Conservation (phyloP, 2,113 vertebrate genomes). For the Gymnarchus niloticus region DNA sequence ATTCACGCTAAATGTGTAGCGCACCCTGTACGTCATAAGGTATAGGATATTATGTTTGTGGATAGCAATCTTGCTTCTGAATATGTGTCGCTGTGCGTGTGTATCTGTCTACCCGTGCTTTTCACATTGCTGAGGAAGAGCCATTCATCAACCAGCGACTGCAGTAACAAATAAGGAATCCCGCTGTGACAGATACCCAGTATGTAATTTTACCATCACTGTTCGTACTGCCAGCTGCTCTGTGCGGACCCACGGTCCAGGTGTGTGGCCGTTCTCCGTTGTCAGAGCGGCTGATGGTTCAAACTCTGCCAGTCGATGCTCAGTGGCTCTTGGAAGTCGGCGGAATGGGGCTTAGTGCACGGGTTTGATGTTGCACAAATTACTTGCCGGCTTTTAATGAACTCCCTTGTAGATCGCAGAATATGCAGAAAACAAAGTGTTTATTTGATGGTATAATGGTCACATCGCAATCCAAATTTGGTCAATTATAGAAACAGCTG, state of each 20-base stretch:
- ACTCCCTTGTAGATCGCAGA: background rate
- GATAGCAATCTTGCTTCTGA: background rate
- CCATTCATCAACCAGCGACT: background rate
- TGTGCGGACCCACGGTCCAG: background rate
- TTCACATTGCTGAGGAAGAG: background rate
- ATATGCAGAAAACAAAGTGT: conserved; percentile 19
- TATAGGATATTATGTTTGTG: background rate
- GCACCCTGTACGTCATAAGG: background rate
- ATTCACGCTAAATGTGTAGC: background rate
- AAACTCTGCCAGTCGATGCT: background rate
- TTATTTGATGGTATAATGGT: conserved; percentile 21
- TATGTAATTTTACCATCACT: background rate
- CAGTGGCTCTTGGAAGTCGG: background rate
- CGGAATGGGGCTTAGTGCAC: background rate
- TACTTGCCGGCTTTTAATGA: conserved; percentile 14
- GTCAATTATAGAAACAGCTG: conserved; percentile 35
- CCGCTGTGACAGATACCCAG: background rate
- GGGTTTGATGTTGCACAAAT: conserved; percentile 28
- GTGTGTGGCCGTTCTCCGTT: background rate
- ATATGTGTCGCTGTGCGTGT: background rate
- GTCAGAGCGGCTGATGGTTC: background rate
- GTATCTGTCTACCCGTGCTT: background rate
- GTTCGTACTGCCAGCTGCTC: background rate
- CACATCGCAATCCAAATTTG: conserved; percentile 27
- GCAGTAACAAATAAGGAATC: background rate